A percentile compares a stretch with the other conserved stretches of the same genome.
phyloP scores from a whole-genome alignment of 35 echinoderm and acorn worm genomes.

The Lytechinus variegatus region DNA sequence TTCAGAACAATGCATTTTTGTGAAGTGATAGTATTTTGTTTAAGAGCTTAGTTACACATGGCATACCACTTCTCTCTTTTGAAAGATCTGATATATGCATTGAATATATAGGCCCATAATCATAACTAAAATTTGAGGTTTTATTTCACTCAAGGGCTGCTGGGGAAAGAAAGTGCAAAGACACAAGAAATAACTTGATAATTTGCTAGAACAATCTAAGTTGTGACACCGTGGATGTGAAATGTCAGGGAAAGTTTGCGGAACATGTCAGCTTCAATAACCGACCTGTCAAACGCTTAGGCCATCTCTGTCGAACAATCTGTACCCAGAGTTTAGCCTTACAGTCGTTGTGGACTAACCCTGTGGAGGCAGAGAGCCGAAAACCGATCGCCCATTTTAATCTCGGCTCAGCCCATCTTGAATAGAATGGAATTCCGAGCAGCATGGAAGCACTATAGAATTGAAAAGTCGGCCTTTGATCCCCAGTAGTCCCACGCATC shows the following conservation, averaged over 20 bases:
- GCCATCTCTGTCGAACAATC: neutral
- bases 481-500: neutral
- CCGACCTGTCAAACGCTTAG: neutral
- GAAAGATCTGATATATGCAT: neutral
- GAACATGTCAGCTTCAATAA: constrained; percentile 6
- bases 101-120: neutral
- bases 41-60: neutral
- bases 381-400: constrained; percentile 18
- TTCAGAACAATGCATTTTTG: neutral
- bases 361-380: neutral
- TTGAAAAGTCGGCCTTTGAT: neutral
- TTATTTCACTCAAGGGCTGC: neutral
- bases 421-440: neutral
- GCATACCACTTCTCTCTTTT: neutral
- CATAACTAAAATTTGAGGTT: neutral
- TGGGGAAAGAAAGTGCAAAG: neutral
- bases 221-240: neutral
- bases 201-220: neutral
- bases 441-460: neutral
- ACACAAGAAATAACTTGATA: neutral
- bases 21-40: neutral
- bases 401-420: neutral
- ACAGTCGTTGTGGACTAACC: neutral
- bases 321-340: neutral
- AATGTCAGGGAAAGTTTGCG: constrained; percentile 13